Conservation (phyloP, 2,888 invertebrate genomes). For the Sphaerophoria rueppellii region DNA sequence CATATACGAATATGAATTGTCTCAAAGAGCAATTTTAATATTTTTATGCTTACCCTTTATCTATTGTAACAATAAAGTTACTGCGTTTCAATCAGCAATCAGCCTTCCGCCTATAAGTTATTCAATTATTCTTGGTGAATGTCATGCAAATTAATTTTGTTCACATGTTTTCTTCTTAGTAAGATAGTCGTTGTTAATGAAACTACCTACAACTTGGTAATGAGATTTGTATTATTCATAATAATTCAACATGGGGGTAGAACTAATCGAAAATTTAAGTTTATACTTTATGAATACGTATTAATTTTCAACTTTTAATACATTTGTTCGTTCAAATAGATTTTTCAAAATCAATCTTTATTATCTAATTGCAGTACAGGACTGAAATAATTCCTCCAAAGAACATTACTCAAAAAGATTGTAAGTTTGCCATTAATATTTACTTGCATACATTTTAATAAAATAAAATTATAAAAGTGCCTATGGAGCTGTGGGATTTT, state of each 20-base stretch:
- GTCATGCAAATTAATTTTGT: conserved; percentile 6
- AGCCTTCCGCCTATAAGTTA: conserved; percentile 4
- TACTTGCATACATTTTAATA: background rate
- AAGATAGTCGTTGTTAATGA: background rate
- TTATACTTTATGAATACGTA: background rate
- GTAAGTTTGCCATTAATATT: conserved; percentile 76
- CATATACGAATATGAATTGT: too few relatives aligned
- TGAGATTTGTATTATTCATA: conserved; percentile 31
- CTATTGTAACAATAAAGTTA: background rate
- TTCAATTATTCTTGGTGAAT: background rate
- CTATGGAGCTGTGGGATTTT: conserved; percentile 87
- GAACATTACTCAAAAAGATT: conserved; percentile 74
- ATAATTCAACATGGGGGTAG: background rate
- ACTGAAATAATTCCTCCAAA: conserved; percentile 83
- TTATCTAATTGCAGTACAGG: conserved; percentile 83
- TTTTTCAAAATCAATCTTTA: background rate
- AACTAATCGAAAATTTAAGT: conserved; percentile 18
- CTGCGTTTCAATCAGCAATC: background rate
- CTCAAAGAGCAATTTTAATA: too few relatives aligned
- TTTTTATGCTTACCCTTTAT: too few relatives aligned
- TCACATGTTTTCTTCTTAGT: background rate
- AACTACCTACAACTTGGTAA: conserved; percentile 15
- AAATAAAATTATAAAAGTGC: conserved; percentile 79
- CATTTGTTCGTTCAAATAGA: background rate
- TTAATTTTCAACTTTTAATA: background rate